Conservation (phyloP, 1,140 invertebrate species). For the Odontomachus brunneus region DNA sequence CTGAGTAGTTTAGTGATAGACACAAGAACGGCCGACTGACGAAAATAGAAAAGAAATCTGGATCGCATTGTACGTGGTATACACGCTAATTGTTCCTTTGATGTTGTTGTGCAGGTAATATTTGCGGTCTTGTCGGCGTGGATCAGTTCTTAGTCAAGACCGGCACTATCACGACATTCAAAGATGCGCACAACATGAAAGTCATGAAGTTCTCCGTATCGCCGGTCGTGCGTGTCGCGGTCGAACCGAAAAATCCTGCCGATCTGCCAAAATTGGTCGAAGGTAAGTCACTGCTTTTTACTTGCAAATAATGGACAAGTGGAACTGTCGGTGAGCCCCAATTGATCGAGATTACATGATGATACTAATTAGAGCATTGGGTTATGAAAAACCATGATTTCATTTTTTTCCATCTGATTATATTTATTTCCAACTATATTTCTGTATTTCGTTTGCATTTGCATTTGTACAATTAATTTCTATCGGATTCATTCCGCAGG, state of each 20-base stretch:
- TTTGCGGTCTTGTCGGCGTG: constrained; percentile 99
- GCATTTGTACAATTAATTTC: background rate
- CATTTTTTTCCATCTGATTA: constrained; percentile 74
- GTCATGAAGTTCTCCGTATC: constrained; percentile 99
- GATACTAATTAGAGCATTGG: constrained; percentile 82
- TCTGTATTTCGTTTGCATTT: background rate
- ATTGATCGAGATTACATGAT: constrained; percentile 75
- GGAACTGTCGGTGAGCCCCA: no score
- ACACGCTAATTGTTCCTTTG: constrained; percentile 16
- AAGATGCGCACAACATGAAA: constrained; percentile 99
- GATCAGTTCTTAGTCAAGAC: constrained; percentile 99
- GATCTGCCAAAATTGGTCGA: constrained; percentile 99
- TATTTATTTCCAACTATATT: no score
- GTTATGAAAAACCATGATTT: constrained; percentile 82
- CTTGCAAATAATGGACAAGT: background rate
- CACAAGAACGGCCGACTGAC: constrained; percentile 77
- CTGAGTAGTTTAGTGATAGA: constrained; percentile 75
- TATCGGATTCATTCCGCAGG: constrained; percentile 81
- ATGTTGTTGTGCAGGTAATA: constrained; percentile 89
- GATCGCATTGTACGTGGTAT: background rate
- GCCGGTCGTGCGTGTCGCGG: constrained; percentile 99
- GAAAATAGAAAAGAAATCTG: constrained; percentile 4
- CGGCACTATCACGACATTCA: constrained; percentile 99
- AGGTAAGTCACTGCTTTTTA: constrained; percentile 85
- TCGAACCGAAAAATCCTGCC: constrained; percentile 99